phyloP scores from a whole-genome alignment of 2,888 invertebrate genomes.

The Vesta saturnalis region DNA sequence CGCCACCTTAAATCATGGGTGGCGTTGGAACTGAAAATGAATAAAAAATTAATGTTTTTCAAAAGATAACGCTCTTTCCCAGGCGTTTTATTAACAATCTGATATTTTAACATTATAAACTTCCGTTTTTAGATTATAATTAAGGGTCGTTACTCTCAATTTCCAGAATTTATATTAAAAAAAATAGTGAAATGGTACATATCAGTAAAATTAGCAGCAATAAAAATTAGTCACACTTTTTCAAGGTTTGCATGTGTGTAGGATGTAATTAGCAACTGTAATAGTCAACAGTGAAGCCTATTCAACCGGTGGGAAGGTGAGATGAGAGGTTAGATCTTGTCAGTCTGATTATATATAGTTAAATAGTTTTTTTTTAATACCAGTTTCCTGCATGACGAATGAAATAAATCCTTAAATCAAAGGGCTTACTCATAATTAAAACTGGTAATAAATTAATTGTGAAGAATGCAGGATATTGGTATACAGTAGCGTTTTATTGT shows the following conservation, averaged over 20 bases:
- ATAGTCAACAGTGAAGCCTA: constrained; percentile 40
- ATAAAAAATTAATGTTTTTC: constrained; percentile 51
- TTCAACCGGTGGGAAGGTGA: constrained; percentile 43
- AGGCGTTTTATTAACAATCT: constrained; percentile 45
- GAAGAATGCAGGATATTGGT: constrained; percentile 15
- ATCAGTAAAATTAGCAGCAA: constrained; percentile 6
- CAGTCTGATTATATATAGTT: constrained; percentile 35
- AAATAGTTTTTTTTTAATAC: constrained; percentile 25
- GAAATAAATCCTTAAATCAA: constrained; percentile 13
- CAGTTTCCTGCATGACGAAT: constrained; percentile 24
- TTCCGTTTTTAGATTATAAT: neutral
- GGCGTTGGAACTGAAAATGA: constrained; percentile 49
- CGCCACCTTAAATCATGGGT: constrained; percentile 57
- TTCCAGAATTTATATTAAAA: neutral
- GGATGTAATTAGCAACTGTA: constrained; percentile 40
- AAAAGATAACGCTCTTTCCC: constrained; percentile 49
- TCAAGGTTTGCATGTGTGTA: constrained; percentile 34
- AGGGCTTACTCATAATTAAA: too few species aligned
- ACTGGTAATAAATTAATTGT: constrained; percentile 27
- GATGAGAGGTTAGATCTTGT: constrained; percentile 43
- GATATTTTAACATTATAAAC: constrained; percentile 55
- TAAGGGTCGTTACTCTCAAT: constrained; percentile 6
- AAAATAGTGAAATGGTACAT: neutral
- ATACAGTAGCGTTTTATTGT: constrained; percentile 20
- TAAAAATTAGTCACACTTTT: constrained; percentile 26